A percentile compares a stretch with the other conserved stretches of the same genome.
Evolutionary conservation across 2,797 vertebrate genomes (phyloP).

Genomic region (Trematomus bernacchii): DNA sequence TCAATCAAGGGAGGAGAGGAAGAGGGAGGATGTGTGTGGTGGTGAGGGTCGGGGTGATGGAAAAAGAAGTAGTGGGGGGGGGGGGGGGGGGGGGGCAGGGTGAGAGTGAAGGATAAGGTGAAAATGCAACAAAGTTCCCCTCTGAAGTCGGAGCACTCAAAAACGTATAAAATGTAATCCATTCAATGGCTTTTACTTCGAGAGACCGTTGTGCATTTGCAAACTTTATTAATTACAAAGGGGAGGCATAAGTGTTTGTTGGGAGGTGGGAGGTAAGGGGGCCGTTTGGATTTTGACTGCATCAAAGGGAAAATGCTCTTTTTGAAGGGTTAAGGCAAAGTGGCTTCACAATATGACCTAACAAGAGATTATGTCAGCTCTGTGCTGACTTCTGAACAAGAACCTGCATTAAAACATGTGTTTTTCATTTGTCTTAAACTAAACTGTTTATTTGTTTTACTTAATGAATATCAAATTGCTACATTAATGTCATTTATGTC

Average conservation of each 20-base stretch:
- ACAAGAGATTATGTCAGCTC: constrained; percentile 3
- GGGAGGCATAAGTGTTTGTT: constrained; percentile 4
- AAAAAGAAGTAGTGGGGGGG: constrained; percentile 31
- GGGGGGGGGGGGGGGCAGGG: constrained; percentile 20
- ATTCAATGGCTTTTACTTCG: constrained; percentile 34
- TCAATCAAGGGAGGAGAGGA: constrained; percentile 73
- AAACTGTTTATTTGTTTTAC: too few relatives aligned
- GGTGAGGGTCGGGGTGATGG: constrained; percentile 12
- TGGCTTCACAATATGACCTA: background rate
- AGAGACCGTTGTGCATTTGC: constrained; percentile 14
- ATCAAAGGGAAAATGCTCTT: constrained; percentile 24
- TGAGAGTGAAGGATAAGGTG: constrained; percentile 61
- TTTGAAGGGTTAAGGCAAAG: background rate
- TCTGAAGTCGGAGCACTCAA: constrained; percentile 40
- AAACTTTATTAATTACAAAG: constrained; percentile 46
- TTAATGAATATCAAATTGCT: too few relatives aligned
- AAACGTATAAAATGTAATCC: constrained; percentile 54
- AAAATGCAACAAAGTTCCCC: constrained; percentile 51
- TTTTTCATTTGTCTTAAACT: too few relatives aligned
- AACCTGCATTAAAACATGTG: too few relatives aligned
- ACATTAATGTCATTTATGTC: too few relatives aligned
- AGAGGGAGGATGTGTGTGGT: constrained; percentile 40
- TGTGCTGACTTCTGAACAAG: background rate
- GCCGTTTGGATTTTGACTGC: background rate
- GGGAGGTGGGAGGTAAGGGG: background rate